These are phyloP conservation scores for Conistra vaccinii DNA, from an alignment of 2,888 invertebrate genomes.

Conservation along the genomic window DNA sequence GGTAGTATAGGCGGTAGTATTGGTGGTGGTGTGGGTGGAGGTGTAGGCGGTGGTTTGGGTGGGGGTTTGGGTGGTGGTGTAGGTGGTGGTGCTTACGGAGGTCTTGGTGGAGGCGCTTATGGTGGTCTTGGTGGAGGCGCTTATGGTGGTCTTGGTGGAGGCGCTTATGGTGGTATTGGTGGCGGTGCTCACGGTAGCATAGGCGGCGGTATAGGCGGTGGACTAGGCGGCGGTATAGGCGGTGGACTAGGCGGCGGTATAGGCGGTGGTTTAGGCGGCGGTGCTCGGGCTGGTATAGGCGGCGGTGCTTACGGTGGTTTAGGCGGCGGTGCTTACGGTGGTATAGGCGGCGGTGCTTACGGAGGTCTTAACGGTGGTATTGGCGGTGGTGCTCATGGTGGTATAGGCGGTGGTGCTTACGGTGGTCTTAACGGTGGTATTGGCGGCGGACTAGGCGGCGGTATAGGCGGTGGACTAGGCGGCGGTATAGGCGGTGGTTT, in stretches of 20 bases:
- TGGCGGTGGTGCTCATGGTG: not conserved
- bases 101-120: fast-evolving
- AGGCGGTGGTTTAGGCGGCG: not conserved
- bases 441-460: too few species aligned
- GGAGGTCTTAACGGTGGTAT: not conserved
- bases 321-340: not conserved
- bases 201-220: not conserved
- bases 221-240: not conserved
- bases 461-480: not conserved
- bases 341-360: not conserved
- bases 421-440: not conserved
- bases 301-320: not conserved
- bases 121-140: not conserved
- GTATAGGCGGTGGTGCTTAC: not conserved
- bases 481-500: not conserved
- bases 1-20: not conserved
- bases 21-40: not conserved
- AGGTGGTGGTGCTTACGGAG: not conserved
- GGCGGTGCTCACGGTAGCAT: not conserved
- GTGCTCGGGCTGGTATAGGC: not conserved
- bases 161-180: not conserved
- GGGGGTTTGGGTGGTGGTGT: not conserved
- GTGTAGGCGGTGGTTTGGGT: not conserved
- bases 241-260: too few species aligned
- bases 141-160: not conserved